Evolutionary conservation across 2,797 vertebrate species (phyloP).

Genomic region (Microctenopoma stevenorrisi): DNA sequence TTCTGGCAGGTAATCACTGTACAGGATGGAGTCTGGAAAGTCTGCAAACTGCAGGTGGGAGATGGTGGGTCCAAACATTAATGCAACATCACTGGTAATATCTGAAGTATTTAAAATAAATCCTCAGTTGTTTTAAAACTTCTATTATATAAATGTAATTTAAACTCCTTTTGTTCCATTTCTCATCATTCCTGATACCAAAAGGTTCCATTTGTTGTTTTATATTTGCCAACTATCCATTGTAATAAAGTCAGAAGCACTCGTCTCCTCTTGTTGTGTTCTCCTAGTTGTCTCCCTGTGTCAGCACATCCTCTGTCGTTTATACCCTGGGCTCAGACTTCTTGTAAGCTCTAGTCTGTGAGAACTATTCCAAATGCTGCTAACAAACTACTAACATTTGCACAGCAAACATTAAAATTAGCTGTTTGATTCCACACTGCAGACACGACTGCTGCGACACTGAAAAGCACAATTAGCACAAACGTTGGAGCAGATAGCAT

Average conservation of each 20-base stretch:
- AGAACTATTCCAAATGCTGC: constrained; percentile 15
- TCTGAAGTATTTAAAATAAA: too few relatives aligned
- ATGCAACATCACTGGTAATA: too few relatives aligned
- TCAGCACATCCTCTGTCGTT: constrained; percentile 16
- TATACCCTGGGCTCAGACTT: constrained; percentile 8
- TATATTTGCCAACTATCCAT: not conserved
- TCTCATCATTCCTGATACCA: not conserved
- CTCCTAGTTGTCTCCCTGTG: not conserved
- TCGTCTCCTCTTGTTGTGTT: not conserved
- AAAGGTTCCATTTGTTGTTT: constrained; percentile 3
- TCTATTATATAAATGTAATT: not conserved
- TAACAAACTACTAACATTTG: constrained; percentile 31
- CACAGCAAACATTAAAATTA: constrained; percentile 9
- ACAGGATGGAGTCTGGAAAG: constrained; percentile 93
- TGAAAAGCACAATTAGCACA: constrained; percentile 1
- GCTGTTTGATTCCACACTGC: not conserved
- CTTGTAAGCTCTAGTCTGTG: constrained; percentile 6
- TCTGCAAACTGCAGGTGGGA: constrained; percentile 88
- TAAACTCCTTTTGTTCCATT: not conserved
- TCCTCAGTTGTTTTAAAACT: too few relatives aligned
- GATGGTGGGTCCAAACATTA: not conserved
- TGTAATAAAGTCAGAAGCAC: not conserved
- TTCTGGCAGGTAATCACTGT: constrained; percentile 95
- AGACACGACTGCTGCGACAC: constrained; percentile 1
- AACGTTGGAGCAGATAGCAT: not conserved